A percentile compares a stretch with the other conserved stretches of the same genome.
Evolutionary conservation across 2,113 vertebrate genomes (phyloP).

Genomic region (Eclectus roratus): DNA sequence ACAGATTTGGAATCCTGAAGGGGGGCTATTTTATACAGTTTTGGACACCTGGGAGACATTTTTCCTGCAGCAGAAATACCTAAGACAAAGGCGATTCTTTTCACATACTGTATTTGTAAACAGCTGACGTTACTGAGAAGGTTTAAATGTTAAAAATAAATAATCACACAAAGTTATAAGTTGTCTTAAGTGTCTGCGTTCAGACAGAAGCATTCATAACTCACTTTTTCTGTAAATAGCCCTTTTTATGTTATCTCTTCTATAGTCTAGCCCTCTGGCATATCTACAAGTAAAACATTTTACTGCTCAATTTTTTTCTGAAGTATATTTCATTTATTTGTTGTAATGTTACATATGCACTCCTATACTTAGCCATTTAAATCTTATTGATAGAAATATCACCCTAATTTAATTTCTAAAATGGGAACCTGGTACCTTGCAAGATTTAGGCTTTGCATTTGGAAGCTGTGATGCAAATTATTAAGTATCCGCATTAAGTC

Average conservation of each 20-base stretch:
- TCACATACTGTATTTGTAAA: conserved; percentile 43
- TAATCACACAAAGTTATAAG: not conserved
- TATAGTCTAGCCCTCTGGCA: not conserved
- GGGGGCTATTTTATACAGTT: conserved; percentile 66
- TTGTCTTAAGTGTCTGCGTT: not conserved
- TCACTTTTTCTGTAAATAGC: not conserved
- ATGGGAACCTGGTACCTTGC: not conserved
- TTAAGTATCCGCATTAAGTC: not conserved
- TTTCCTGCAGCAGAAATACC: conserved; percentile 45
- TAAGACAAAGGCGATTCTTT: conserved; percentile 56
- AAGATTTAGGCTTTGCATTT: not conserved
- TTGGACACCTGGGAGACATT: conserved; percentile 71
- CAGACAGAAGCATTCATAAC: not conserved
- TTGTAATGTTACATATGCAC: not conserved
- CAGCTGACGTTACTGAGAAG: not conserved
- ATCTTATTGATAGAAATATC: not conserved
- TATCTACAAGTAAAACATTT: conserved; percentile 14
- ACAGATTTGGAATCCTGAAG: conserved; percentile 80
- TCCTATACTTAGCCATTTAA: not conserved
- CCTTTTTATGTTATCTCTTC: not conserved
- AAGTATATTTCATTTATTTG: not conserved
- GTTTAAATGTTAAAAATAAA: not conserved
- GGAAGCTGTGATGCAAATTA: not conserved
- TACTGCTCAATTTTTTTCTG: not conserved
- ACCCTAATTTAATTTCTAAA: not conserved